A percentile compares a stretch with the other conserved stretches of the same genome.
phyloP scores from a whole-genome alignment of 92 coral and sea anemone species.

The Palythoa caribaeorum region DNA sequence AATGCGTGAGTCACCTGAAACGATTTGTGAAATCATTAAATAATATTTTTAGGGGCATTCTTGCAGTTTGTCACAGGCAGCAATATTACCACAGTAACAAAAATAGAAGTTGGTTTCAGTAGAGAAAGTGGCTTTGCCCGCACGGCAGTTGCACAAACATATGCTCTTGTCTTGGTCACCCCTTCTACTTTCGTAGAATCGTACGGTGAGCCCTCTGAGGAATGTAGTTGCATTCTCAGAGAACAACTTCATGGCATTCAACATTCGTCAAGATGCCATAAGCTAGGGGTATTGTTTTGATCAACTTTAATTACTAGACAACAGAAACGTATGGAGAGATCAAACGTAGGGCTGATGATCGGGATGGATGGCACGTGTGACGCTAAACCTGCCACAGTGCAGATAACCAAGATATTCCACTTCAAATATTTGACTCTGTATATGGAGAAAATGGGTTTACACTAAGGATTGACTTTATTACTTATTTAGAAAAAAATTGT shows the following conservation, averaged over 20 bases:
- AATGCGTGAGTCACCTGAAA: constrained; percentile 52
- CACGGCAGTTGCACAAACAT: constrained; percentile 58
- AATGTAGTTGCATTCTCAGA: constrained; percentile 48
- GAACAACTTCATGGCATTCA: constrained; percentile 8
- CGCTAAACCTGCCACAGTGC: no score
- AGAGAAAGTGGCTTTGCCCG: constrained; percentile 29
- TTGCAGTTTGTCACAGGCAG: constrained; percentile 50
- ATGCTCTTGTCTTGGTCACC: constrained; percentile 48
- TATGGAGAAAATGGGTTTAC: no score
- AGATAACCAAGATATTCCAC: no score
- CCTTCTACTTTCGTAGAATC: constrained; percentile 59
- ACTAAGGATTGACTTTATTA: no score
- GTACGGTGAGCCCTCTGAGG: constrained; percentile 47
- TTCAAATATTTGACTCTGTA: no score
- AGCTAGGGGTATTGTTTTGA: neutral
- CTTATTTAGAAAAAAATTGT: no score
- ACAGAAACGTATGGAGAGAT: no score
- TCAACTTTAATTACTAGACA: neutral
- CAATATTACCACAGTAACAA: constrained; percentile 33
- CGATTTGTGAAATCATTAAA: constrained; percentile 52
- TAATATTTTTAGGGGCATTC: constrained; percentile 25
- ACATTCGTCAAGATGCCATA: neutral
- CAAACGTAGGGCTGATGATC: no score
- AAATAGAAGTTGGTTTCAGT: constrained; percentile 50
- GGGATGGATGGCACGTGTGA: no score